phyloP scores from a whole-genome alignment of 1,140 invertebrate species.

The Dendrolimus kikuchii region DNA sequence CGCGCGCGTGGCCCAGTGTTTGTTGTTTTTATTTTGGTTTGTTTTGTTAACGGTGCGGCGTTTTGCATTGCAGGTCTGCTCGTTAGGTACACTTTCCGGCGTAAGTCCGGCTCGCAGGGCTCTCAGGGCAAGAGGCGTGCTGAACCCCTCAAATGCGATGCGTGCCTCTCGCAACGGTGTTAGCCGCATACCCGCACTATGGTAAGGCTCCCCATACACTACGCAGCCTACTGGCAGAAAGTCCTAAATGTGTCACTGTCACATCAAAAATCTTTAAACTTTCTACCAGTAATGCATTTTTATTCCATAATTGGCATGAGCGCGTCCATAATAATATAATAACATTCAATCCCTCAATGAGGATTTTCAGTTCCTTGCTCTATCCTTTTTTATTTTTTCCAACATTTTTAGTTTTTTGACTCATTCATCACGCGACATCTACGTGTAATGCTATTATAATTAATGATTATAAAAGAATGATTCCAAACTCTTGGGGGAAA shows the following conservation, averaged over 20 bases:
- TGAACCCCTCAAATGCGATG: slow-evolving; percentile 67
- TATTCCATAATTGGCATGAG: slow-evolving; percentile 21
- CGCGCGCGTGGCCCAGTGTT: slow-evolving; percentile 44
- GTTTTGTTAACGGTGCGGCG: slow-evolving; percentile 67
- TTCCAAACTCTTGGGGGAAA: slow-evolving; percentile 6
- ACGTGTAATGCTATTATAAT: not conserved
- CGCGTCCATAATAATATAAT: slow-evolving; percentile 27
- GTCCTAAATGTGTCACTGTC: slow-evolving; percentile 2
- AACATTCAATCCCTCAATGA: slow-evolving; percentile 24
- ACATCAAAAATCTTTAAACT: slow-evolving; percentile 3
- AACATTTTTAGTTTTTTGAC: slow-evolving; percentile 15
- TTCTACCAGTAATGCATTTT: slow-evolving; percentile 21
- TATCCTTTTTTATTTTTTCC: slow-evolving; percentile 9
- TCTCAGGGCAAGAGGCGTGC: slow-evolving; percentile 65
- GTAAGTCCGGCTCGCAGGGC: slow-evolving; percentile 71
- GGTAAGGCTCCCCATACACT: slow-evolving; percentile 58
- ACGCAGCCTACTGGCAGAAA: slow-evolving; percentile 25
- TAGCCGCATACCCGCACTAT: slow-evolving; percentile 65
- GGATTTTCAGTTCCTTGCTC: slow-evolving; percentile 15
- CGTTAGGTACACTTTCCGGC: slow-evolving; percentile 73
- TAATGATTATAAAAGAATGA: not conserved
- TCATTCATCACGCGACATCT: slow-evolving; percentile 1
- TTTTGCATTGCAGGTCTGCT: slow-evolving; percentile 73
- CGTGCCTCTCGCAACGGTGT: slow-evolving; percentile 72
- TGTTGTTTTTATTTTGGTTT: slow-evolving; percentile 42